These are phyloP conservation scores for Cataglyphis rosenhaueri DNA, from an alignment of 2,888 invertebrate species.

Conservation along the genomic window DNA sequence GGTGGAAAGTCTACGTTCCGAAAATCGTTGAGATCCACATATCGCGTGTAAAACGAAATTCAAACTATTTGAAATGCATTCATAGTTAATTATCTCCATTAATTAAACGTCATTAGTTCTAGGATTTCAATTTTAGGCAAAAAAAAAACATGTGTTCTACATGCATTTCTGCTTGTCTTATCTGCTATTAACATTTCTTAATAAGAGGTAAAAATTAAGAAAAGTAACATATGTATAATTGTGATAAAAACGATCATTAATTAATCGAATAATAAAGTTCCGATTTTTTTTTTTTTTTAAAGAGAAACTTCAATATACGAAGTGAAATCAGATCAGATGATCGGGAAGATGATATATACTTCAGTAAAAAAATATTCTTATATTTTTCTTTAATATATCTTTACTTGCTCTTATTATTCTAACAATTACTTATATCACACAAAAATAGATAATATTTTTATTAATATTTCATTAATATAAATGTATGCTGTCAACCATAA, in stretches of 20 bases:
- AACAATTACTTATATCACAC: neutral
- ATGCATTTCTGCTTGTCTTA: neutral
- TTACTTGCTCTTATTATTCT: neutral
- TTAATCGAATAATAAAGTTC: neutral
- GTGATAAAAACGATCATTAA: neutral
- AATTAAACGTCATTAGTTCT: conserved; percentile 5
- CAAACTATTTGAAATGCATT: neutral
- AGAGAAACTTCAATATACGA: neutral
- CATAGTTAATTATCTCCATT: conserved; percentile 30
- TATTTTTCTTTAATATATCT: neutral
- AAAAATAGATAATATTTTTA: neutral
- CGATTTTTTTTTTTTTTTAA: neutral
- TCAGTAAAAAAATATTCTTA: neutral
- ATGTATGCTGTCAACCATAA: neutral
- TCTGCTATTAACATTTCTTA: neutral
- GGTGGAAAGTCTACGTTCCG: conserved; percentile 70
- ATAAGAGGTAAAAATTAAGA: neutral
- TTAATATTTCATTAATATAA: neutral
- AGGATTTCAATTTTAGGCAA: neutral
- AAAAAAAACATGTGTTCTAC: neutral
- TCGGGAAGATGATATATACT: neutral
- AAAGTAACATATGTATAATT: neutral
- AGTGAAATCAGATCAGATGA: neutral
- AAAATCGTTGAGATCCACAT: conserved; percentile 46
- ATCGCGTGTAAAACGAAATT: neutral